Evolutionary conservation across 1,140 invertebrate species (phyloP), one percentile per base, ranked within the genome.

Genomic region (Wasmannia auropunctata): DNA sequence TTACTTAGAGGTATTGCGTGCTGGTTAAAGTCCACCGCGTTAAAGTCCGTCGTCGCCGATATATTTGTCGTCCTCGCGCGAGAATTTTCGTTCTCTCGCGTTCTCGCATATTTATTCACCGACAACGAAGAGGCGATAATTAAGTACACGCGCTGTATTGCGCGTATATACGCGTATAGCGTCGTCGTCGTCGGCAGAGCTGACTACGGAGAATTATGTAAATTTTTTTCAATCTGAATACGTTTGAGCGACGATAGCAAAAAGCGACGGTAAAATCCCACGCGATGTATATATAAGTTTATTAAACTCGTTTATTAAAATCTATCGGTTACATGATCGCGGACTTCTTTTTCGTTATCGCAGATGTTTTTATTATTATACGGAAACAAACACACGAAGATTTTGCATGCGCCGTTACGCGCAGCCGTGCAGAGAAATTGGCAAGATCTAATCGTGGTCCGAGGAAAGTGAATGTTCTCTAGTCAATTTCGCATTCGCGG

Each of bases 1-100:
- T 60, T 72, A 74, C 40, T n/a, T n/a, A n/a, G n/a, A n/a, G n/a
- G n/a, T n/a, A n/a, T n/a, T 83, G 37, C 67, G 79, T 14, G 14
- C 4, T 58, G 67, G n/a, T 25, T 81, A 72, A 83, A 83, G 79
- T 83, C 79, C 79, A 83, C 8, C n/a, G n/a, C n/a, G n/a, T 25
- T 81, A 72, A 83, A 83, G 79, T 83, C 79, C 79, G 16, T 4
- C 62, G 34, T 10, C 0, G 43, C 19, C 0, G 19, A 56, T 58
- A 56, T 58, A 16, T 70, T 72, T 22, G 4, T 43, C 51, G 25
- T 16, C n/a, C 8, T 34, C 14, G 3, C 4, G 28, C n/a, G 6
- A 25, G n/a, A n/a, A 67, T 7, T n/a, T n/a, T n/a, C n/a, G n/a
- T n/a, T n/a, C n/a, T n/a, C n/a, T n/a, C n/a, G n/a, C 14, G n/a